Conservation (phyloP, 1,140 invertebrate genomes). For the Drosophila bifasciata region DNA sequence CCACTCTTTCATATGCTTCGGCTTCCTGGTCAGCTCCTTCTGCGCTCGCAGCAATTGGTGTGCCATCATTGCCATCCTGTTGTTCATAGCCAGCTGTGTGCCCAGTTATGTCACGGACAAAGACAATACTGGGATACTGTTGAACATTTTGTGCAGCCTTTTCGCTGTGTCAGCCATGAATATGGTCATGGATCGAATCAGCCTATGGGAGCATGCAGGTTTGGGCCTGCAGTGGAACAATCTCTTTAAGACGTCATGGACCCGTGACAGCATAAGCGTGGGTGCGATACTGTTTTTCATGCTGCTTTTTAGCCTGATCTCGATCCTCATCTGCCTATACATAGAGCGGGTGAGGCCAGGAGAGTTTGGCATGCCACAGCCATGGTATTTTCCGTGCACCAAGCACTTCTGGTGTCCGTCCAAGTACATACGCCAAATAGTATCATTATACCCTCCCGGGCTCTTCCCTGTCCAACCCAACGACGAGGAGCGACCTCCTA, state of each 20-base stretch:
- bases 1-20: conserved; percentile 77
- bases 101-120: neutral
- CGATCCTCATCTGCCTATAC: conserved; percentile 87
- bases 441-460: neutral
- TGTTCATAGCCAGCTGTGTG: neutral
- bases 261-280: conserved; percentile 84
- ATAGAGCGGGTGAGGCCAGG: conserved; percentile 89
- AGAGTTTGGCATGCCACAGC: conserved; percentile 87
- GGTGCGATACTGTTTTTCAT: conserved; percentile 84
- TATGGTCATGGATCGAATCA: neutral
- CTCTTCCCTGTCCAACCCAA: neutral
- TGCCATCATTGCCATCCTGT: neutral
- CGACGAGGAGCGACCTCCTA: conserved; percentile 7
- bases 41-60: conserved; percentile 73
- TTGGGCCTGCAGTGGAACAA: conserved; percentile 8
- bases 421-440: neutral
- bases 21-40: conserved; percentile 88
- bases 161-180: conserved; percentile 2
- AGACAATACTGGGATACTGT: conserved; percentile 69
- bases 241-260: neutral
- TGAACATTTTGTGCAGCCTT: neutral
- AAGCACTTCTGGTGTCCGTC: conserved; percentile 85
- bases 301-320: conserved; percentile 81
- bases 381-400: conserved; percentile 90
- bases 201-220: neutral